These are phyloP conservation scores for Helogale parvula DNA, from an alignment of 2,113 vertebrate genomes.

Conservation along the genomic window DNA sequence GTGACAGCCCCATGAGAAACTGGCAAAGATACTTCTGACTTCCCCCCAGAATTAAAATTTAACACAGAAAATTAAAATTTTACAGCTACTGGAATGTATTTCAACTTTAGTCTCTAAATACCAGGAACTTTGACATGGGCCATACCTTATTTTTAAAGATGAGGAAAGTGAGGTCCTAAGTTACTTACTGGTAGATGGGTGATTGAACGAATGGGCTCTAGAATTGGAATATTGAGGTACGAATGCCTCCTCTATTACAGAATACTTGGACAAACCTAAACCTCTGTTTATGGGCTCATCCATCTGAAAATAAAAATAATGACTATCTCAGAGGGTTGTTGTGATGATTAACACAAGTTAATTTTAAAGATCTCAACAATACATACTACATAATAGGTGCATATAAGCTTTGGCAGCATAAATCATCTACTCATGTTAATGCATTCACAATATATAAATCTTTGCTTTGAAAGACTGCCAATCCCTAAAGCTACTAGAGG, in stretches of 20 bases:
- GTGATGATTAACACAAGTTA: not conserved
- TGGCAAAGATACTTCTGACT: not conserved
- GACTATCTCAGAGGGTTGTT: not conserved
- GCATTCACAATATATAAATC: not conserved
- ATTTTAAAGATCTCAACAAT: not conserved
- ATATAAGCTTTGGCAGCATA: not conserved
- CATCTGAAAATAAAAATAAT: conserved; percentile 32
- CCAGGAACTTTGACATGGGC: not conserved
- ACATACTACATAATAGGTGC: not conserved
- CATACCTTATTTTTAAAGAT: not conserved
- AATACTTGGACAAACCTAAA: not conserved
- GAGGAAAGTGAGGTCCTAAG: not conserved
- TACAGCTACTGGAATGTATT: not conserved
- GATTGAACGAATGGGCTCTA: not conserved
- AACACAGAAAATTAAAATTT: not conserved
- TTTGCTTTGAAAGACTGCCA: not conserved
- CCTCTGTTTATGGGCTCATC: not conserved
- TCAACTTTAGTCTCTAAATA: not conserved
- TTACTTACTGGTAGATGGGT: not conserved
- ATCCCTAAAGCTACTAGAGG: not conserved
- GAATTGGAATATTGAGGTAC: not conserved
- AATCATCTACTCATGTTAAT: conserved; percentile 4
- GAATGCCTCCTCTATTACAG: not conserved
- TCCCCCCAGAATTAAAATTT: not conserved
- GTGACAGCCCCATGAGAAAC: not conserved